Evolutionary conservation across 2,797 vertebrate genomes (phyloP).

Genomic region (Chelonia mydas): DNA sequence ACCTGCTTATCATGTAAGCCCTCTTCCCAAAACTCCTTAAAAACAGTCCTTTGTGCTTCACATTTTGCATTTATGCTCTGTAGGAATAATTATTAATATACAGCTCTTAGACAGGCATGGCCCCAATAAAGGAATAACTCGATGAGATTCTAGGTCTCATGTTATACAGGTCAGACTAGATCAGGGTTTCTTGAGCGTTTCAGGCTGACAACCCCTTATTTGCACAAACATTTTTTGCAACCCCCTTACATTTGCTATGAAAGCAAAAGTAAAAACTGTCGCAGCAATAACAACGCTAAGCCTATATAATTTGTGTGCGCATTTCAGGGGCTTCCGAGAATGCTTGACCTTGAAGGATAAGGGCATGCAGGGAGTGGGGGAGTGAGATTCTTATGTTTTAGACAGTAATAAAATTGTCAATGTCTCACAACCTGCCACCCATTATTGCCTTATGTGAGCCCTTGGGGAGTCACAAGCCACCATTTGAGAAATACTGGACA

Average conservation of each 20-base stretch:
- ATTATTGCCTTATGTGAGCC: neutral
- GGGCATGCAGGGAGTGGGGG: neutral
- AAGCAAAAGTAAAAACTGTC: neutral
- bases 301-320: neutral
- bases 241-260: neutral
- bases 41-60: fast-evolving
- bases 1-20: fast-evolving
- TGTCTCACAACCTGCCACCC: neutral
- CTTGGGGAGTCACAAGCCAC: neutral
- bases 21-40: neutral
- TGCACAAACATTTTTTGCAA: neutral
- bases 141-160: fast-evolving
- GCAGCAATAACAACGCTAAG: neutral
- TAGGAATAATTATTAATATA: neutral
- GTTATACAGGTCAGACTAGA: neutral
- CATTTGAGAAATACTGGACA: no score
- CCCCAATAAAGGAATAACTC: neutral
- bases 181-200: neutral
- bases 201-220: neutral
- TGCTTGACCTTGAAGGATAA: neutral
- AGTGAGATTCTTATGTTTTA: neutral
- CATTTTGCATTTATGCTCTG: neutral
- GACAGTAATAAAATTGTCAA: neutral
- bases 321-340: neutral
- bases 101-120: neutral